phyloP scores from a whole-genome alignment of 1,140 invertebrate genomes.

The Papilio helenus region DNA sequence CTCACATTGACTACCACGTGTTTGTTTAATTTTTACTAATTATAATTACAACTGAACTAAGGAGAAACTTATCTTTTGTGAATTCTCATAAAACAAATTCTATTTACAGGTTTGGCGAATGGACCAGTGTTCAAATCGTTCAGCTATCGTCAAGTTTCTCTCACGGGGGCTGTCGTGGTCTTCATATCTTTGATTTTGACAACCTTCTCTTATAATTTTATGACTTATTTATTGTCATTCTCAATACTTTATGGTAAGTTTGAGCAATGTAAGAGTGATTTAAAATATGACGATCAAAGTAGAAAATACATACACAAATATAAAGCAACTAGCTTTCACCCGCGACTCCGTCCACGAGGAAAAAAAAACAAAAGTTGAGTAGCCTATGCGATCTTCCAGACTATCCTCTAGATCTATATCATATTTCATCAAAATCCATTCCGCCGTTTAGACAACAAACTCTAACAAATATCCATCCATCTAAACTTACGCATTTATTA shows the following conservation, averaged over 20 bases:
- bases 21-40: not conserved
- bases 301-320: too few species aligned
- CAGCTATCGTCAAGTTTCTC: constrained; percentile 85
- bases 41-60: not conserved
- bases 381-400: too few species aligned
- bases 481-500: too few species aligned
- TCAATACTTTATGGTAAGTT: constrained; percentile 84
- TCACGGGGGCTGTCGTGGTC: constrained; percentile 83
- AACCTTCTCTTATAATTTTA: constrained; percentile 84
- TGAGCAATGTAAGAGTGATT: too few species aligned
- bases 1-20: constrained; percentile 12
- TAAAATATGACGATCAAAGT: too few species aligned
- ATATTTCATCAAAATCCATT: too few species aligned
- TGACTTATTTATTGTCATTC: constrained; percentile 84
- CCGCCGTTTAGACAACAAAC: not conserved
- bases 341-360: too few species aligned
- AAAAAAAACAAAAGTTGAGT: too few species aligned
- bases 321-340: too few species aligned
- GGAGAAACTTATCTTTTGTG: not conserved
- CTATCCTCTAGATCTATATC: too few species aligned
- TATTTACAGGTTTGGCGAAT: constrained; percentile 85
- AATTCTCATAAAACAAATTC: constrained; percentile 15
- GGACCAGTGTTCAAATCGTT: constrained; percentile 86
- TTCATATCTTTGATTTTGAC: constrained; percentile 83
- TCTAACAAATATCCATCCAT: too few species aligned